Evolutionary conservation across 1,140 invertebrate species (phyloP), one percentile per base, ranked within the genome.

Genomic region (Oedothorax gibbosus): DNA sequence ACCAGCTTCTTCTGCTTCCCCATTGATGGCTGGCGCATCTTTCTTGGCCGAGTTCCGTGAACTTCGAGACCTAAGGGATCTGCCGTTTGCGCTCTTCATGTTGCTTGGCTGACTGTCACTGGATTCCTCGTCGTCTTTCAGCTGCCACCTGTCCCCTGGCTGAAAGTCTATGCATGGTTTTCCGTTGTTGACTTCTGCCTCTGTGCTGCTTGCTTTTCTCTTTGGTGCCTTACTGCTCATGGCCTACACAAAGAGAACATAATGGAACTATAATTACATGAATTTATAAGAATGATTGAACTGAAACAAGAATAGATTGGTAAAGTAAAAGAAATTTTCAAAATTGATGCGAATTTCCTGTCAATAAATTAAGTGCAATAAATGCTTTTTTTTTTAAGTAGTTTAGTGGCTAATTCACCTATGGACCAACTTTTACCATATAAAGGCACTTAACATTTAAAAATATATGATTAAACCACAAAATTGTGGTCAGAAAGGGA

Each of bases 161-260:
- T 86, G 80, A 71, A 86, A 86, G 71, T 86, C 86, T 18, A 86
- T 86, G 18, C 80, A 86, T n/a, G 86, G 86, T 66, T 81, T 84
- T 11, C 72, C 79, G 12, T 54, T 71, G 9, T 49, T 62, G 18
- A 50, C 8, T 18, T 21, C 49, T 69, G 14, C 20, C 20, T 84
- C 49, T 35, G 72, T 60, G 14, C 76, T 49, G 20, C 49, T 57
- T 9, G 21, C 20, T n/a, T 84, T 84, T 56, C 18, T 50, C 50
- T 71, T 53, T 15, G 69, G 49, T 51, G 64, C 69, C 10, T 21
- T 35, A 53, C 66, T 57, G 66, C 80, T 82, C 80, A 82, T 82
- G 57, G 68, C 57, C 50, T 60, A 73, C 50, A 9, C 66, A 73
- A 49, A 64, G 65, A 54, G 5, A 35, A 35, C 35, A 35, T 35